phyloP scores from a whole-genome alignment of 2,797 vertebrate genomes.

The Manis crassicaudata region DNA sequence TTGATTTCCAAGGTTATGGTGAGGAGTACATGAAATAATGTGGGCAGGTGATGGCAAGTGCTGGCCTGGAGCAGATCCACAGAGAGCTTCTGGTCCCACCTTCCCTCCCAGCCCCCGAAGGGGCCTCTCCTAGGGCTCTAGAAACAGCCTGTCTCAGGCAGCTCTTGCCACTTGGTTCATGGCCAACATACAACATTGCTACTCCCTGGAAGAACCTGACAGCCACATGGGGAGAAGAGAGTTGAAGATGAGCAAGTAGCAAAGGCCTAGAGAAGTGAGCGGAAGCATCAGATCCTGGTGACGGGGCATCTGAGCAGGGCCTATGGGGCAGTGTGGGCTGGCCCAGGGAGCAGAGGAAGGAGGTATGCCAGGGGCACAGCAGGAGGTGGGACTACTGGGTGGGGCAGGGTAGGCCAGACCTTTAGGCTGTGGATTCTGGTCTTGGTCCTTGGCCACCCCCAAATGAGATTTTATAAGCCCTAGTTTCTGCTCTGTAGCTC shows the following conservation, averaged over 20 bases:
- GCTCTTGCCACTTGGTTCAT: neutral
- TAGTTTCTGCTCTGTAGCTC: neutral
- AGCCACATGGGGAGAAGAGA: neutral
- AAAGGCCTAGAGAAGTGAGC: neutral
- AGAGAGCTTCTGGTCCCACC: neutral
- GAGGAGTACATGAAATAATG: neutral
- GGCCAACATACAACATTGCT: neutral
- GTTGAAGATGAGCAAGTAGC: neutral
- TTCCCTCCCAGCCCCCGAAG: neutral
- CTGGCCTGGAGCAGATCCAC: neutral
- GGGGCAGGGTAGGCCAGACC: neutral
- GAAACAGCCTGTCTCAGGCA: neutral
- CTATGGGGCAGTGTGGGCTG: no score
- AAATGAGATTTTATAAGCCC: neutral
- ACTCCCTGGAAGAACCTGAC: neutral
- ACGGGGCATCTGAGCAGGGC: neutral
- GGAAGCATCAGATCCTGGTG: neutral
- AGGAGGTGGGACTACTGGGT: neutral
- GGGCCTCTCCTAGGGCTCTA: neutral
- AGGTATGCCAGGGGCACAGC: neutral
- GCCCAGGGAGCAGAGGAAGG: neutral
- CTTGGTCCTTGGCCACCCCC: neutral
- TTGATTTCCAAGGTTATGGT: rapidly evolving
- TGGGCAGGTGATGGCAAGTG: neutral
- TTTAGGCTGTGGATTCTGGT: neutral